These are phyloP conservation scores for Rhea pennata DNA, from an alignment of 2,113 vertebrate genomes.

Conservation along the genomic window DNA sequence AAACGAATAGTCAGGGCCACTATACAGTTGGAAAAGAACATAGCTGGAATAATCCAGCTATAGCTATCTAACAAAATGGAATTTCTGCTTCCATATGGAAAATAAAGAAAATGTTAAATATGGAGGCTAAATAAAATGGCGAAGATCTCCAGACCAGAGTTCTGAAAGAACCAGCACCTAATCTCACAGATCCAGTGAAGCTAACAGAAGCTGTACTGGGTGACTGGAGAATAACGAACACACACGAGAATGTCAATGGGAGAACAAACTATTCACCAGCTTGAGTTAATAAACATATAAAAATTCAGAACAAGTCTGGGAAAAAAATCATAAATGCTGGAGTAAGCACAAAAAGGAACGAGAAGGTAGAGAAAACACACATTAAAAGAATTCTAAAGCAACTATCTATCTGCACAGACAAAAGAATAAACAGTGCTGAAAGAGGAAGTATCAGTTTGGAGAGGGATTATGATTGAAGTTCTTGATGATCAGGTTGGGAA, in stretches of 20 bases:
- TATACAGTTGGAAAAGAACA: neutral
- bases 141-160: neutral
- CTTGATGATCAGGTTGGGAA: neutral
- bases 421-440: neutral
- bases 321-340: neutral
- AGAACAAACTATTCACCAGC: neutral
- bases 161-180: neutral
- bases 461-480: neutral
- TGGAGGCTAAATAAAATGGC: neutral
- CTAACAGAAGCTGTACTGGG: neutral
- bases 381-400: neutral
- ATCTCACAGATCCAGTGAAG: neutral
- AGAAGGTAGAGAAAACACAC: neutral
- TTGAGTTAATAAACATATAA: neutral
- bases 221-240: neutral
- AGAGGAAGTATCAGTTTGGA: neutral
- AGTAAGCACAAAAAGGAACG: neutral
- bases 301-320: neutral
- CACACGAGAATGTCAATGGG: neutral
- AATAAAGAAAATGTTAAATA: neutral
- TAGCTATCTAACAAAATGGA: neutral
- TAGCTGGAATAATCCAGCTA: neutral
- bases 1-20: neutral
- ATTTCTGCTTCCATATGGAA: neutral
- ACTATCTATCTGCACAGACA: fast-evolving